phyloP scores from a whole-genome alignment of 1,140 invertebrate species.

The Drosophila sturtevanti region DNA sequence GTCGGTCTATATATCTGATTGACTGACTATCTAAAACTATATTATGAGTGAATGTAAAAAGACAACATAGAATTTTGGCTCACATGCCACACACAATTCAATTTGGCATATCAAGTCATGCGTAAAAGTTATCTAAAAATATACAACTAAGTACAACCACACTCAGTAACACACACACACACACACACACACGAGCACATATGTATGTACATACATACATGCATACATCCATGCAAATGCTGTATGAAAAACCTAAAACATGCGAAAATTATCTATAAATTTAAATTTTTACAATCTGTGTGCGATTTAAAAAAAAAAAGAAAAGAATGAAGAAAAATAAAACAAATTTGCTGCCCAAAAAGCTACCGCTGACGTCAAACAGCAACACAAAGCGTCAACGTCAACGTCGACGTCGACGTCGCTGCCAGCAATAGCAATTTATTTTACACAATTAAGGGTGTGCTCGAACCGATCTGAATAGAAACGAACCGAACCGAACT shows the following conservation, averaged over 20 bases:
- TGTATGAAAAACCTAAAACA: conserved; percentile 67
- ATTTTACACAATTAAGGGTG: conserved; percentile 81
- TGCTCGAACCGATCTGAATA: conserved; percentile 50
- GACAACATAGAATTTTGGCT: conserved; percentile 30
- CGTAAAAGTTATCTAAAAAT: conserved; percentile 75
- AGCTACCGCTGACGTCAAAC: conserved; percentile 75
- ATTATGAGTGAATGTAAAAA: conserved; percentile 30
- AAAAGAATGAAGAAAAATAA: conserved; percentile 8
- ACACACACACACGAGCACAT: neutral
- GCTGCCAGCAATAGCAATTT: conserved; percentile 65
- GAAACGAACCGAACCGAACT: conserved; percentile 11
- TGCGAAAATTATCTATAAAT: conserved; percentile 81
- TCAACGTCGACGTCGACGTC: conserved; percentile 33
- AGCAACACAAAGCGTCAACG: conserved; percentile 28
- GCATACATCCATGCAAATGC: conserved; percentile 17
- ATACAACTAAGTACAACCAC: conserved; percentile 41
- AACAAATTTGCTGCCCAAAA: conserved; percentile 66
- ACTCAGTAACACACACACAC: conserved; percentile 29
- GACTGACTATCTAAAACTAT: conserved; percentile 30
- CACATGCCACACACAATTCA: conserved; percentile 24
- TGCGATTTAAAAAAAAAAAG: conserved; percentile 65
- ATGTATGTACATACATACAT: neutral
- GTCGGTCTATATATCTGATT: neutral
- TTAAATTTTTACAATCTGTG: conserved; percentile 81
- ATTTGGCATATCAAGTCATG: conserved; percentile 74